Conservation (phyloP, 2,888 invertebrate genomes). For the Drosophila paranaensis region DNA sequence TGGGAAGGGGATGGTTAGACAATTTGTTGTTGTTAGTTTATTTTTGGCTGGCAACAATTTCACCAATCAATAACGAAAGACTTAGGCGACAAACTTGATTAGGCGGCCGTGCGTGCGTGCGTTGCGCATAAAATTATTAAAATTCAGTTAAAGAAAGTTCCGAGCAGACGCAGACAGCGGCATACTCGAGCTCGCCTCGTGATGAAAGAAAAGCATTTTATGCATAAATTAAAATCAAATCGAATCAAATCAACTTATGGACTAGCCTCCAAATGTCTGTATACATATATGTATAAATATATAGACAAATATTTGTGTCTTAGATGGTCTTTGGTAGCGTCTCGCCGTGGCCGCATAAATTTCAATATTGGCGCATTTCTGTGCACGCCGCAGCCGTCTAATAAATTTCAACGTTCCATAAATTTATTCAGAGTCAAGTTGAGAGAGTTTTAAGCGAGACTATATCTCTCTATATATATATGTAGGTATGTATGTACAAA, state of each 20-base stretch:
- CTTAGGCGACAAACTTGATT: conserved; percentile 81
- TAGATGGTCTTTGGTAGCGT: conserved; percentile 12
- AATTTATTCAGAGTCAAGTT: conserved; percentile 77
- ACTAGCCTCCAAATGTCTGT: conserved; percentile 45
- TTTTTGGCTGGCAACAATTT: conserved; percentile 60
- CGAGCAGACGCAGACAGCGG: conserved; percentile 22
- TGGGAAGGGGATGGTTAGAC: not conserved
- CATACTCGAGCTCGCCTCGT: conserved; percentile 53
- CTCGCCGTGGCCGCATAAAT: conserved; percentile 67
- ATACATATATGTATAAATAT: not conserved
- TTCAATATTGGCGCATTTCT: conserved; percentile 79
- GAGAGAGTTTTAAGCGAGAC: conserved; percentile 43
- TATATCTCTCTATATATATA: conserved; percentile 20
- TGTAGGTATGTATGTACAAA: conserved; percentile 2
- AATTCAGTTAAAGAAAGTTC: conserved; percentile 81
- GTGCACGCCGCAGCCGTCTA: conserved; percentile 66
- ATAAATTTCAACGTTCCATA: conserved; percentile 73
- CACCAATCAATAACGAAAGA: conserved; percentile 81
- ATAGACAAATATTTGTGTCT: not conserved
- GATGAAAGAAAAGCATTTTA: conserved; percentile 81
- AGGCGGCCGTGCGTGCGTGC: conserved; percentile 71
- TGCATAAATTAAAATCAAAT: conserved; percentile 81
- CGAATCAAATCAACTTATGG: conserved; percentile 78
- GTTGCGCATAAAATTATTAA: conserved; percentile 80
- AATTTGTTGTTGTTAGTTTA: conserved; percentile 4